Conservation (phyloP, 2,888 invertebrate genomes). For the Malachius bipustulatus region DNA sequence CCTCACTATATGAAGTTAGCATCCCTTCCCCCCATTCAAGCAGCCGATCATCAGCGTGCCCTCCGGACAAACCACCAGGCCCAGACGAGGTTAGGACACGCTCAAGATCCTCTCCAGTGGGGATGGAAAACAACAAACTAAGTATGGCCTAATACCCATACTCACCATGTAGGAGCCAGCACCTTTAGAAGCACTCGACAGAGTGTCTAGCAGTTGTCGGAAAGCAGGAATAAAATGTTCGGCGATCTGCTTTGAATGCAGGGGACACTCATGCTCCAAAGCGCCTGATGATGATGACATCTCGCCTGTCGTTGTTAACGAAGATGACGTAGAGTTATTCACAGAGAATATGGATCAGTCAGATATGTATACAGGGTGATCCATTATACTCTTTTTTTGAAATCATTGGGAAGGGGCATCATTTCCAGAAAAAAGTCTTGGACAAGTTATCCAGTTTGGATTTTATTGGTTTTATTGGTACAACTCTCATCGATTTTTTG, state of each 20-base stretch:
- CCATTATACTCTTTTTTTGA: no score
- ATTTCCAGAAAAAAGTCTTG: no score
- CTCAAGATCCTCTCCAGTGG: no score
- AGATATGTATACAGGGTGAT: no score
- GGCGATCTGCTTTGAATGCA: slow-evolving; percentile 2
- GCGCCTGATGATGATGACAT: slow-evolving; percentile 3
- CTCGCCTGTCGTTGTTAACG: slow-evolving; percentile 1
- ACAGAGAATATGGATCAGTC: slow-evolving; percentile 1
- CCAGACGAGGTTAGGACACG: no score
- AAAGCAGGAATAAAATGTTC: slow-evolving; percentile 2
- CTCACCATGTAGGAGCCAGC: neutral
- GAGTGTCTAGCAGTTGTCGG: slow-evolving; percentile 1
- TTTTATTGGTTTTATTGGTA: no score
- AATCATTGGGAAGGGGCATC: no score
- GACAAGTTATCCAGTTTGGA: no score
- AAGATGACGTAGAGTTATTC: slow-evolving; percentile 1
- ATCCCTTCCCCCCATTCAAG: no score
- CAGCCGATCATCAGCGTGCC: slow-evolving; percentile 2
- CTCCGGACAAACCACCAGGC: slow-evolving; percentile 2
- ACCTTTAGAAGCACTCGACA: slow-evolving; percentile 1
- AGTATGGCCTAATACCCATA: slow-evolving; percentile 1
- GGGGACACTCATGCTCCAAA: neutral
- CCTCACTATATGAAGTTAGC: no score
- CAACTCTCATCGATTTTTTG: no score
- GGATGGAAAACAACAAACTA: slow-evolving; percentile 1